Base-by-base conservation (phyloP, 2,797 vertebrate genomes). In the Gymnoscopelus braueri region DNA sequence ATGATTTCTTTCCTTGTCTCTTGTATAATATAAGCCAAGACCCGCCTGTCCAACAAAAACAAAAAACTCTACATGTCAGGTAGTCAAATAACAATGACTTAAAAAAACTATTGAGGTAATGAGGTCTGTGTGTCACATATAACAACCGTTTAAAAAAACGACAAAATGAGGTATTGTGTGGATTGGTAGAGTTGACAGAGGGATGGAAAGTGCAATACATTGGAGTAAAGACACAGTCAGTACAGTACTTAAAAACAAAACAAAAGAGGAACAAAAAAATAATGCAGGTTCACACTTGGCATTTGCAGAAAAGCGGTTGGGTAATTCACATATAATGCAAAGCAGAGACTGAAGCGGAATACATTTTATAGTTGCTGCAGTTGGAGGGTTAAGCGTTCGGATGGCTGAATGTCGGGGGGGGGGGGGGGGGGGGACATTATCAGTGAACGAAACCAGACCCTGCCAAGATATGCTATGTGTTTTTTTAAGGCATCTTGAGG, bases 21-120 rank as follows among this genome's bases (percentile, higher is more conserved):
- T 51, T 63, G 19, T 50, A 15, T 3, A n/a, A 55, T 44, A 63
- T 54, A 63, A 56, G 5, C 14, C 63, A 68, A 77, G 59, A 76
- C 35, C 39, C 63, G 60, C 54, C 49, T 32, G 15, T 24, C 6
- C 19, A 44, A 69, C 60, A 10, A 53, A 65, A 54, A 54, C 66
- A 49, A 47, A 72, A 19, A 51, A 51, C 29, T 62, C 39, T 15
- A 76, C 61, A 79, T 48, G 54, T 80, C 66, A 65, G 63, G 66
- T 69, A 75, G 52, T 74, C 57, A 67, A 49, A 77, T 3, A 75
- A 67, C 23, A 39, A 67, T 12, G 7, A 19, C 13, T 35, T 14
- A 55, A 48, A 12, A 19, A 44, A 63, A 7, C 48, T 62, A 44
- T 67, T 87, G 89, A 92, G 90, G 92, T 92, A 90, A 81, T 73